Evolutionary conservation across 2,113 vertebrate genomes (phyloP).

Genomic region (Variabilichromis moorii): DNA sequence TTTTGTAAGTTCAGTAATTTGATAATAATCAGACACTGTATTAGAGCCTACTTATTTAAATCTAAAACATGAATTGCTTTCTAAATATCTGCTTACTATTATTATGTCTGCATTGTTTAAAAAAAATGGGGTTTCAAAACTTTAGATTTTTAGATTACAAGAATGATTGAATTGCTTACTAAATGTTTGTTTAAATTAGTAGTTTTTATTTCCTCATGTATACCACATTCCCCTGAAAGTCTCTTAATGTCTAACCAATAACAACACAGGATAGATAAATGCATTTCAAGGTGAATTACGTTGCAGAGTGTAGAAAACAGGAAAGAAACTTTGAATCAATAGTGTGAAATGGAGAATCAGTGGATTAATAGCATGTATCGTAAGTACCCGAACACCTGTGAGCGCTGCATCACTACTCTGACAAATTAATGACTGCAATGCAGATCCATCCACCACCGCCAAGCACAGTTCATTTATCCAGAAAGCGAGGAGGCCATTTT

Average conservation of each 20-base stretch:
- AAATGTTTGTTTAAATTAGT: not conserved
- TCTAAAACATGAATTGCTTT: not conserved
- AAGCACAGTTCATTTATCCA: constrained; percentile 43
- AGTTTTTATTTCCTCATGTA: not conserved
- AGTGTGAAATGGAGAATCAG: not conserved
- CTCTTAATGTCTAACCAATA: not conserved
- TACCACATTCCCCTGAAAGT: not conserved
- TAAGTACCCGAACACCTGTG: constrained; percentile 50
- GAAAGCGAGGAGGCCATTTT: constrained; percentile 29
- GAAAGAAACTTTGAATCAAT: not conserved
- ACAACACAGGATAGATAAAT: not conserved
- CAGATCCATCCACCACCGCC: constrained; percentile 26
- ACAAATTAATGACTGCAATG: constrained; percentile 14
- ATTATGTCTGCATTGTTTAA: not conserved
- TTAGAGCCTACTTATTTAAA: not conserved
- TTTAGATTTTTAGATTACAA: not conserved
- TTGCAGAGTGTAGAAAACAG: not conserved
- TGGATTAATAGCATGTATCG: constrained; percentile 43
- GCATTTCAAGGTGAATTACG: not conserved
- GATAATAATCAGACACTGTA: not conserved
- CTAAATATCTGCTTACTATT: not conserved
- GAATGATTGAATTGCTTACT: not conserved
- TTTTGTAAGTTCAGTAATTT: not conserved
- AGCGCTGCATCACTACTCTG: not conserved
- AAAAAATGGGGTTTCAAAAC: not conserved